These are phyloP conservation scores for Athalia circularis DNA, from an alignment of 2,888 invertebrate species.

Conservation along the genomic window DNA sequence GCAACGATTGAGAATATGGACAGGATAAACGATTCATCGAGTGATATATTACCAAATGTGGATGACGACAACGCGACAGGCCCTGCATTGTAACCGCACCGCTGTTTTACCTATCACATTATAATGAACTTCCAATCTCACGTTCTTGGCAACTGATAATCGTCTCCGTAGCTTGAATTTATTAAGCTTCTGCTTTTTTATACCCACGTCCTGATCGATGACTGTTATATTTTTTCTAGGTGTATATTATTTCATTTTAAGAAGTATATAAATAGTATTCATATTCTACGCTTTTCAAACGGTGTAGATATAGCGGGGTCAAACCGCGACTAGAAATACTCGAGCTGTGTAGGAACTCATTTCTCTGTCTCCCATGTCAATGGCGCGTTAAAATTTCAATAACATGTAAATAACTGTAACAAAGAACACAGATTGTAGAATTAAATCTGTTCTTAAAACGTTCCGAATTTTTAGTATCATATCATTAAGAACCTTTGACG, in stretches of 20 bases:
- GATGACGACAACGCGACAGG: slow-evolving; percentile 76
- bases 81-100: slow-evolving; percentile 73
- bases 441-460: slow-evolving; percentile 17
- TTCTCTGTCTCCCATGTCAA: neutral
- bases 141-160: slow-evolving; percentile 37
- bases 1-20: slow-evolving; percentile 79
- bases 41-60: slow-evolving; percentile 74
- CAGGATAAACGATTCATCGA: slow-evolving; percentile 76
- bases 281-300: neutral
- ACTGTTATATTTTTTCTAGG: slow-evolving; percentile 35
- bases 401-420: slow-evolving; percentile 29
- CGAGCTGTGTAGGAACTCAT: neutral
- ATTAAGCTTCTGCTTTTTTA: slow-evolving; percentile 39
- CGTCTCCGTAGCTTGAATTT: slow-evolving; percentile 25
- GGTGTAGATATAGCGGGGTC: neutral
- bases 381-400: neutral
- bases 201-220: slow-evolving; percentile 25
- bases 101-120: neutral
- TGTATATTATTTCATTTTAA: slow-evolving; percentile 33
- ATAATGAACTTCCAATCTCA: slow-evolving; percentile 11
- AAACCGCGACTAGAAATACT: neutral
- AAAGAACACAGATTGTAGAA: slow-evolving; percentile 26
- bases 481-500: slow-evolving; percentile 18
- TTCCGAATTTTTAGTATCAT: neutral
- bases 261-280: neutral